Evolutionary conservation across 2,797 vertebrate species (phyloP), one percentile per base, ranked within the genome.

Genomic region (Fratercula arctica): DNA sequence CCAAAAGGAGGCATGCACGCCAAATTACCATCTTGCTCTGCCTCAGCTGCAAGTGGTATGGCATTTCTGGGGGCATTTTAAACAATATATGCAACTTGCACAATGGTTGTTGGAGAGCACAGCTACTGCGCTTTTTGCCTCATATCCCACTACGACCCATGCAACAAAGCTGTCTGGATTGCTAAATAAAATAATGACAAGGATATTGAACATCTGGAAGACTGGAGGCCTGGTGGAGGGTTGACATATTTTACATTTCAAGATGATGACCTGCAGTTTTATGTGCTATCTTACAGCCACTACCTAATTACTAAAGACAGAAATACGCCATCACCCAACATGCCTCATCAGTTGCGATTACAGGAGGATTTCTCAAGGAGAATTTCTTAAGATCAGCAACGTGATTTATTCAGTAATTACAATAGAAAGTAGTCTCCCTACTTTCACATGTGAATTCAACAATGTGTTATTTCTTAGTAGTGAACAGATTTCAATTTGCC

Each of bases 171-270:
- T 39, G 50, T 66, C 94, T 86, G 29, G 20, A 61, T 67, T 85
- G 64, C 66, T 85, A 70, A 91, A 89, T 67, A 60, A 70, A 93
- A 54, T 56, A 77, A 57, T 37, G 48, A 61, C 33, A 41, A 61
- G 23, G 69, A 76, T 53, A 48, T 4, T 13, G 37, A 93, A 88
- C 84, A 92, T 85, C 95, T 95, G 94, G 78, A 86, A 85, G 39
- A 70, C 43, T 76, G 43, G 61, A 89, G 53, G 37, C n/a, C 46
- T 75, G 68, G 69, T 53, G 61, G 43, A 88, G 59, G 35, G 41
- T 13, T 89, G 54, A 69, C 51, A 67, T 60, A 46, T 83, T 83
- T 86, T 67, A 76, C 76, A 56, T 77, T 92, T 76, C 75, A 82
- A 78, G 70, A 54, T 50, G 74, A 93, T 64, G 86, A 64, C 82